Evolutionary conservation across 2,888 invertebrate genomes (phyloP).

Genomic region (Acronicta aceris): DNA sequence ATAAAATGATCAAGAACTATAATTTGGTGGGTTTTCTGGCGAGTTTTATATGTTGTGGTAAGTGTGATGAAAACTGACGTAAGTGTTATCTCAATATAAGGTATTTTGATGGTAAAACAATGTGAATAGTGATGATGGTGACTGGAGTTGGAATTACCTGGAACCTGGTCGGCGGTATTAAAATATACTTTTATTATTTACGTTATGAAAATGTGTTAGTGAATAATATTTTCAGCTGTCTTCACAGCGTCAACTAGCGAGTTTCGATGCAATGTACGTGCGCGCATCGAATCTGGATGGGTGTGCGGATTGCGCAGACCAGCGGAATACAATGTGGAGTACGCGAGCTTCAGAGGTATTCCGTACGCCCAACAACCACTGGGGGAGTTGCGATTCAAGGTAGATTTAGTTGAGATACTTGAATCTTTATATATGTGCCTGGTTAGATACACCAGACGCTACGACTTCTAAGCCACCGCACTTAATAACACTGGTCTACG

Average conservation of each 20-base stretch:
- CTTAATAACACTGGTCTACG: too few relatives aligned
- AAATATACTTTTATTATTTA: too few relatives aligned
- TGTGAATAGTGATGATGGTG: too few relatives aligned
- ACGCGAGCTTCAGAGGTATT: constrained; percentile 55
- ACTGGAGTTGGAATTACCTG: too few relatives aligned
- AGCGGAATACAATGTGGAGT: constrained; percentile 38
- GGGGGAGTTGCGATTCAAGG: constrained; percentile 46
- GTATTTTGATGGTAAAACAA: too few relatives aligned
- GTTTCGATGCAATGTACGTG: constrained; percentile 34
- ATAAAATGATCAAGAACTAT: constrained; percentile 18
- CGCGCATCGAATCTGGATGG: constrained; percentile 40
- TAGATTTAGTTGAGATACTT: constrained; percentile 9
- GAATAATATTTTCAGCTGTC: background rate
- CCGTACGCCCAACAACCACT: constrained; percentile 55
- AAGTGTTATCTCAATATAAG: background rate
- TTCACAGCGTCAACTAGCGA: background rate
- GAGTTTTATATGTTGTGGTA: constrained; percentile 19
- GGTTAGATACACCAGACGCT: too few relatives aligned
- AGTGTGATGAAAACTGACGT: constrained; percentile 11
- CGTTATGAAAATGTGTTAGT: too few relatives aligned
- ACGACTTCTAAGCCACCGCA: too few relatives aligned
- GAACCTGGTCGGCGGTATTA: too few relatives aligned
- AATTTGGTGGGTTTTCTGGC: constrained; percentile 3
- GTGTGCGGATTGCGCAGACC: constrained; percentile 42
- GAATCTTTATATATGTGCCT: too few relatives aligned